Evolutionary conservation across 2,113 vertebrate genomes (phyloP).

Genomic region (Podarcis muralis): DNA sequence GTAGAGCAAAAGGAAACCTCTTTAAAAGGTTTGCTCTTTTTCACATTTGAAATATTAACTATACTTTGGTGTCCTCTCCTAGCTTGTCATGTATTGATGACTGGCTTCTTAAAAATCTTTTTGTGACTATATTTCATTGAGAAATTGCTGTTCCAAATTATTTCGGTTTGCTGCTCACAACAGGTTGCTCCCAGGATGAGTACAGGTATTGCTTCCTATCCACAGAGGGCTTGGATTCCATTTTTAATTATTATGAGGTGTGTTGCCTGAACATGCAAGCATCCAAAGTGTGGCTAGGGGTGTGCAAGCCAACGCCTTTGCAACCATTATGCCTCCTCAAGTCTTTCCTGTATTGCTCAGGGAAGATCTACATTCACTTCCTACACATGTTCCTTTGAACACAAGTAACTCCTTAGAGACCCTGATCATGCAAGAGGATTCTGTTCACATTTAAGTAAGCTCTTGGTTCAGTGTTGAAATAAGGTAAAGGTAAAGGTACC

Average conservation of each 20-base stretch:
- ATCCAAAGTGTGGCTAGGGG: no score
- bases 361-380: no score
- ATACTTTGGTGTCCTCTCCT: conserved; percentile 18
- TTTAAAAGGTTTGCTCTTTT: not conserved
- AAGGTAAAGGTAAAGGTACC: no score
- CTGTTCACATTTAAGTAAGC: no score
- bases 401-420: no score
- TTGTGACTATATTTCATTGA: conserved; percentile 36
- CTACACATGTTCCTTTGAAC: no score
- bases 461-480: no score
- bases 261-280: not conserved
- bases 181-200: not conserved
- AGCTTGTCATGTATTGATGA: conserved; percentile 17
- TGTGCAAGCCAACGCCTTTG: no score
- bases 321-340: no score
- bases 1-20: not conserved
- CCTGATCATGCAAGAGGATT: no score
- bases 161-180: not conserved
- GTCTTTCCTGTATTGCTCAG: no score
- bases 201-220: not conserved
- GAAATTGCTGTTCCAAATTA: conserved; percentile 26
- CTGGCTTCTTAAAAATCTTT: not conserved
- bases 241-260: not conserved
- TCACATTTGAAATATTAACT: conserved; percentile 1
- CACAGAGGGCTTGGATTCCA: not conserved